Evolutionary conservation across 2,888 invertebrate genomes (phyloP).

Genomic region (Arrhopalites spinosus): DNA sequence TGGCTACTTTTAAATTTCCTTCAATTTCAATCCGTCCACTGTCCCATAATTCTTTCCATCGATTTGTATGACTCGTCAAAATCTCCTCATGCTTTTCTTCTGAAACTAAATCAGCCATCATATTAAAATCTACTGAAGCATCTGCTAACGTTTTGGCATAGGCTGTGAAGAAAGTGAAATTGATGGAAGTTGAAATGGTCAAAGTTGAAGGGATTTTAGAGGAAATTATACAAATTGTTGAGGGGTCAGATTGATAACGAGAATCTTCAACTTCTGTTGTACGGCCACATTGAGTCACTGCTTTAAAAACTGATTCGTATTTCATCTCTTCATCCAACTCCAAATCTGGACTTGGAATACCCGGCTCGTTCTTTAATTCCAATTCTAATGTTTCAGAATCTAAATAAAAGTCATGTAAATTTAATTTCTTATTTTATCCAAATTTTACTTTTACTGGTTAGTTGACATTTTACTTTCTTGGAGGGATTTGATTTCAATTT

Average conservation of each 20-base stretch:
- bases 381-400: slow-evolving; percentile 1
- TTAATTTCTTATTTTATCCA: no score
- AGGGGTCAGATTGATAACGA: slow-evolving; percentile 41
- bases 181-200: not conserved
- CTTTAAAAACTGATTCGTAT: slow-evolving; percentile 33
- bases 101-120: slow-evolving; percentile 33
- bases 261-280: slow-evolving; percentile 50
- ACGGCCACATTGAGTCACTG: slow-evolving; percentile 42
- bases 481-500: slow-evolving; percentile 41
- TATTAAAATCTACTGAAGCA: slow-evolving; percentile 43
- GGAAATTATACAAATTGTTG: slow-evolving; percentile 45
- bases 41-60: slow-evolving; percentile 54
- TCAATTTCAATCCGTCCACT: slow-evolving; percentile 52
- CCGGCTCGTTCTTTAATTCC: slow-evolving; percentile 20
- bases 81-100: slow-evolving; percentile 40
- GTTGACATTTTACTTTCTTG: not conserved
- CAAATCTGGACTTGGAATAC: slow-evolving; percentile 46
- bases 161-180: slow-evolving; percentile 43
- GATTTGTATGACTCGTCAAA: slow-evolving; percentile 35
- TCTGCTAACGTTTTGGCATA: slow-evolving; percentile 41
- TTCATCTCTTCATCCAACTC: slow-evolving; percentile 36
- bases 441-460: no score
- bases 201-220: slow-evolving; percentile 29
- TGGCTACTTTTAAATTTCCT: slow-evolving; percentile 51
- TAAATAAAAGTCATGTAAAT: no score